Evolutionary conservation across 1,140 invertebrate species (phyloP).

Genomic region (Trachymyrmex septentrionalis): DNA sequence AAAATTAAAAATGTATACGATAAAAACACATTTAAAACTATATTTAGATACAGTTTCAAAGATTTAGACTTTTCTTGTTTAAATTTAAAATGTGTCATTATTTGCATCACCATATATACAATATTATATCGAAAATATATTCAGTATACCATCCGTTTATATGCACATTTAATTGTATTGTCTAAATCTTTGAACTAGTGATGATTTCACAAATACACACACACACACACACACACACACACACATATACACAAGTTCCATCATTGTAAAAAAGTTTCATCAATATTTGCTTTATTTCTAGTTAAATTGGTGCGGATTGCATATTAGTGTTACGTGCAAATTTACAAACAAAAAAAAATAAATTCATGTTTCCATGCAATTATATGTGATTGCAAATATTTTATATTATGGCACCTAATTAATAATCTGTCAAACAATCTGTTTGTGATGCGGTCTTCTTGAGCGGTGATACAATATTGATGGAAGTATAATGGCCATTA

Average conservation of each 20-base stretch:
- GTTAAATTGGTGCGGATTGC: background rate
- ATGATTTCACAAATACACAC: background rate
- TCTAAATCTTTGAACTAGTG: background rate
- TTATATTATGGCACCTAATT: background rate
- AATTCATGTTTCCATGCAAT: background rate
- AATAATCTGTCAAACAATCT: constrained; percentile 79
- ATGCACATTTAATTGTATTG: background rate
- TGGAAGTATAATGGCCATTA: constrained; percentile 83
- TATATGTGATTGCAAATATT: background rate
- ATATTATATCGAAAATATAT: background rate
- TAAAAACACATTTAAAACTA: background rate
- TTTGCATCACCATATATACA: background rate
- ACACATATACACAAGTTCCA: background rate
- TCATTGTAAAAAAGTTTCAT: background rate
- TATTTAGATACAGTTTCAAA: background rate
- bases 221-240: too few species aligned
- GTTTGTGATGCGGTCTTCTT: constrained; percentile 84
- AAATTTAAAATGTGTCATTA: constrained; percentile 3
- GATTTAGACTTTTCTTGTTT: background rate
- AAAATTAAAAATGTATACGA: background rate
- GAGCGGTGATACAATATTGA: constrained; percentile 82
- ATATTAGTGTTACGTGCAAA: background rate
- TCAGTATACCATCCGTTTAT: background rate
- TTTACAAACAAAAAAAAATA: background rate
- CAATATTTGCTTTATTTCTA: background rate